Base-by-base conservation (phyloP, 2,797 vertebrate genomes). In the Selene dorsalis region DNA sequence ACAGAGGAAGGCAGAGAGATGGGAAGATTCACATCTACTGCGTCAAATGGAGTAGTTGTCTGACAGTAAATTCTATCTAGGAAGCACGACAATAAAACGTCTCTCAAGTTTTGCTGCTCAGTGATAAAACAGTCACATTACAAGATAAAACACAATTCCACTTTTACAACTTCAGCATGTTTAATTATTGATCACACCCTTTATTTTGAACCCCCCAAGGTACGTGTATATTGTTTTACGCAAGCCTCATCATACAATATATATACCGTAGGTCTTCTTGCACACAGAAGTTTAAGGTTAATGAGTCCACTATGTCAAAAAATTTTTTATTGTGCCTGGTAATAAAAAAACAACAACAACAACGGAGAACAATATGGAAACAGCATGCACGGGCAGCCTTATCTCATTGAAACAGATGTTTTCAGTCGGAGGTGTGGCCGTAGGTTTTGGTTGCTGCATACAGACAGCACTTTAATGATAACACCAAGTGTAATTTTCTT, bases 341-440 rank as follows among this genome's bases (percentile, higher is more conserved):
- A 53, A 61, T 18, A 26, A 35, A 32, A n/a, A 57, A 11, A 30
- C 50, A 56, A 28, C 26, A 62, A 10, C 3, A 20, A 30, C 2
- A 22, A 55, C 3, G 6, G 7, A 28, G 13, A 60, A 58, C 24
- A 77, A 32, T 55, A 28, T 4, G 47, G 22, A 11, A 35, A 28
- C 59, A 47, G 48, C 13, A 18, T 50, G 22, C 67, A 22, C 45
- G 9, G 22, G 47, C 22, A 22, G 52, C 30, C 35, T 66, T 82
- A 82, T 80, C 56, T 70, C 2, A 63, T 3, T 55, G 5, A 50
- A 50, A 39, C 73, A 77, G 48, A 69, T 79, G 50, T n/a, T 58
- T 73, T 66, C 57, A 47, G 65, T 48, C 8, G 16, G 38, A 52
- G 64, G 58, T 9, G 63, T 63, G 32, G 32, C 39, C 26, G 48